Base-by-base conservation (phyloP, 2,113 vertebrate species). In the Benitochromis conjunctus region DNA sequence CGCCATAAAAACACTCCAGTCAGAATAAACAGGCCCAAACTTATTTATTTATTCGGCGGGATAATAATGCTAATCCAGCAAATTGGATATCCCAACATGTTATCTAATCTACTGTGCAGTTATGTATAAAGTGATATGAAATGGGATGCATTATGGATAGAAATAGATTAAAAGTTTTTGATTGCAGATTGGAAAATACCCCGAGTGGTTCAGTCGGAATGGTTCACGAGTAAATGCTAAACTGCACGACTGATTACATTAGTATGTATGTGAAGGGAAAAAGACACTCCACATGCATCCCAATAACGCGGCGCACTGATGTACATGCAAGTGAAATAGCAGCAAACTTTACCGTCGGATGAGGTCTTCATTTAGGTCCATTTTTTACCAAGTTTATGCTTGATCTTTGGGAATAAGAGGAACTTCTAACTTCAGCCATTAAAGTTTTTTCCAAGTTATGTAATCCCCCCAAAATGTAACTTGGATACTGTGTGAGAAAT, bases 311-410 rank as follows among this genome's bases (percentile, higher is more conserved):
- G 24, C 1, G 69, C 21, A 12, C 3, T 6, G n/a, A 21, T 4
- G 5, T 19, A 48, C 24, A 31, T 7, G 26, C 69, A n/a, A 64
- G 60, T 5, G 31, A 41, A 41, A 34, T 13, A 66, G 62, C 19
- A 51, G 71, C 46, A 51, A 76, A n/a, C 46, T 31, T 51, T 51
- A 51, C 43, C 31, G 16, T 31, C 16, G 2, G 69, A 31, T 51
- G 43, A 51, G 24, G 16, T 51, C 69, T 31, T 76, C 6, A 18
- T 76, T 76, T 31, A 51, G 24, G 43, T 74, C 43, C 0, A 0
- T 46, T 43, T 46, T 9, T 4, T n/a, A 2, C 13, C 4, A 21
- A 0, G 18, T 66, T 66, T 66, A 66, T 14, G 0, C 0, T 66
- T 24, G n/a, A 41, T 41, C 36, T 41, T 43, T 14, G 64, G 13